Evolutionary conservation across 2,888 invertebrate species (phyloP).

Genomic region (Agrochola lychnidis): DNA sequence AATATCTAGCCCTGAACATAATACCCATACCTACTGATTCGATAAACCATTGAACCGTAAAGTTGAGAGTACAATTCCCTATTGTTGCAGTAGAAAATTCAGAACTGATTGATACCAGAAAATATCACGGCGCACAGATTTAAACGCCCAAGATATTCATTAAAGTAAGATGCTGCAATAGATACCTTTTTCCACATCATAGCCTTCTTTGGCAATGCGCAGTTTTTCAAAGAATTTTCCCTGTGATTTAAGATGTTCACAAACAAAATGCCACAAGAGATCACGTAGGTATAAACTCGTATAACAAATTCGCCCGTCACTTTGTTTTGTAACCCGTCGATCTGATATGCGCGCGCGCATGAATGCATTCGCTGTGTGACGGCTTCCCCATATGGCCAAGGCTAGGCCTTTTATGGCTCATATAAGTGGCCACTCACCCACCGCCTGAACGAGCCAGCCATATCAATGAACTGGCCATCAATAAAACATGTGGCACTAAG

Average conservation of each 20-base stretch:
- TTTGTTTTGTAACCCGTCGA: slow-evolving; percentile 84
- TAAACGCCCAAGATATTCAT: slow-evolving; percentile 15
- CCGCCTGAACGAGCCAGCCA: slow-evolving; percentile 89
- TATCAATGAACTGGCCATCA: slow-evolving; percentile 91
- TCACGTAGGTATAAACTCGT: slow-evolving; percentile 70
- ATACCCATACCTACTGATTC: not conserved
- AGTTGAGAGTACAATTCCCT: not conserved
- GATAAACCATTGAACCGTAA: slow-evolving; percentile 14
- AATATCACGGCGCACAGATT: slow-evolving; percentile 4
- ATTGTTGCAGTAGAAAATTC: not conserved
- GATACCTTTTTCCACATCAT: slow-evolving; percentile 50
- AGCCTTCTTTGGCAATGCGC: slow-evolving; percentile 28
- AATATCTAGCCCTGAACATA: slow-evolving; percentile 9
- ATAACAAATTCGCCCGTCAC: slow-evolving; percentile 79
- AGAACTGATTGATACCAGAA: not conserved
- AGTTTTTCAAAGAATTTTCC: slow-evolving; percentile 56
- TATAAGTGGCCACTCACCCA: slow-evolving; percentile 90
- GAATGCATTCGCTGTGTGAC: slow-evolving; percentile 87
- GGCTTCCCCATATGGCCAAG: slow-evolving; percentile 90
- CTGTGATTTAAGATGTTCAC: slow-evolving; percentile 44
- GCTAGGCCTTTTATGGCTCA: slow-evolving; percentile 89
- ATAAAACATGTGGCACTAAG: slow-evolving; percentile 90
- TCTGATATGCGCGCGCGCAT: slow-evolving; percentile 87
- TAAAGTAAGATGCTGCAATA: slow-evolving; percentile 42
- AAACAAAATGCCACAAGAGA: slow-evolving; percentile 57